These are phyloP conservation scores for Bothrops jararaca DNA, from an alignment of 2,113 vertebrate genomes.

Conservation along the genomic window DNA sequence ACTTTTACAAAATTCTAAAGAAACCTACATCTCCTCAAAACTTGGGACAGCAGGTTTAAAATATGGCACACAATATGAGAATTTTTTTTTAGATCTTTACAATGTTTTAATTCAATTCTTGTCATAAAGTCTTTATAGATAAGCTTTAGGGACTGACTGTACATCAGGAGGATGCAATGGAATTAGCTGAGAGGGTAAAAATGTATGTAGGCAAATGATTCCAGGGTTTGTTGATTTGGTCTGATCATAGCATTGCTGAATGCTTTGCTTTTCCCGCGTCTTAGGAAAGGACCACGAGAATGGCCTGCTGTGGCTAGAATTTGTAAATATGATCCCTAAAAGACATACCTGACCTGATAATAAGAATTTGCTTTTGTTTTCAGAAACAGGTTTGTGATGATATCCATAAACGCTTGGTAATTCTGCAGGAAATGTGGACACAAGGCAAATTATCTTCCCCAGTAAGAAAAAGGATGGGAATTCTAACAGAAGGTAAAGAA, in stretches of 20 bases:
- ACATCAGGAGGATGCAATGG: not conserved
- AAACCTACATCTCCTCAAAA: not conserved
- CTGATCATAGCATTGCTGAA: not conserved
- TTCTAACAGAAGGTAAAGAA: constrained; percentile 77
- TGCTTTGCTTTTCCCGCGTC: not conserved
- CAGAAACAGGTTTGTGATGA: constrained; percentile 91
- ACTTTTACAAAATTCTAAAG: not conserved
- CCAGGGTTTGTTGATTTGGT: no score
- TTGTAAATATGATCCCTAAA: not conserved
- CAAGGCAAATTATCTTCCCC: constrained; percentile 79
- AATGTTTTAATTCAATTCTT: not conserved
- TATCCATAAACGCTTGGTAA: constrained; percentile 79
- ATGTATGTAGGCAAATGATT: not conserved
- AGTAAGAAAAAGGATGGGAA: constrained; percentile 84
- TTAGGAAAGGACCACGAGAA: not conserved
- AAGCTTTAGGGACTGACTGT: not conserved
- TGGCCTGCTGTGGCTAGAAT: not conserved
- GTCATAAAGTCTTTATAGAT: not conserved
- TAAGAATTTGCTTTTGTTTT: constrained; percentile 31
- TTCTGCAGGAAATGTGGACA: constrained; percentile 84
- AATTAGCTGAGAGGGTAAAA: not conserved
- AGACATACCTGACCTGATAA: not conserved
- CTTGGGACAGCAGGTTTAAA: not conserved
- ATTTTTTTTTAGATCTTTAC: not conserved
- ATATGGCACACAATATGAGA: not conserved